Evolutionary conservation across 1,140 invertebrate genomes (phyloP), one percentile per base, ranked within the genome.

Genomic region (Bombus huntii): DNA sequence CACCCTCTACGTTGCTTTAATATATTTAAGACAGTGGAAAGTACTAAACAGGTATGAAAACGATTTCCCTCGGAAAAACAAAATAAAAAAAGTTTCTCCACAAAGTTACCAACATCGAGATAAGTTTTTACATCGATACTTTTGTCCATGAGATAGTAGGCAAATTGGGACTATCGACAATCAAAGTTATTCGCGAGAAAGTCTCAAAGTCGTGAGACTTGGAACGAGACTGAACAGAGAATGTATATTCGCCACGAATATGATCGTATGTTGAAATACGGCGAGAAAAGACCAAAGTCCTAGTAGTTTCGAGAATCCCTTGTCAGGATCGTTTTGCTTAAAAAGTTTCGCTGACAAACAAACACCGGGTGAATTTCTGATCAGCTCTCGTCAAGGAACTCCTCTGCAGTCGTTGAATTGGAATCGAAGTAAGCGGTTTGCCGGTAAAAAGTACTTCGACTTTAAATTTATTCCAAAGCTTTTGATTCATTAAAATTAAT

Each of bases 301-400:
- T 39, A 39, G 10, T 8, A 39, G 37, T 37, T 31, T 25, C 22
- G 22, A 68, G 34, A 37, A 68, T 68, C 22, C 31, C 34, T 37
- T 37, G 22, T 68, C 15, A 10, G 22, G 34, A 39, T 71, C 22
- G 22, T 71, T 71, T 71, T 71, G 10, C 37, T 28, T 71, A 71
- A 71, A 70, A 71, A 71, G 37, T 71, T 71, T 71, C 68, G 25
- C 37, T 71, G 68, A 71, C 22, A 39, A 71, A 71, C 22, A 39
- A 39, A 71, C 37, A 37, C 4, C 12, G 34, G 25, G 6, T 39
- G 25, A 70, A 70, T 71, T 39, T 71, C 37, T 71, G 34, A 71
- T 71, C 25, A 39, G 37, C 10, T 71, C 68, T 71, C 25, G 25
- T 71, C 68, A 71, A 39, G 25, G 10, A 62, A 62, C 59, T 71